Evolutionary conservation across 2,888 invertebrate genomes (phyloP), one percentile per base, ranked within the genome.

Genomic region (Acanthosepion lycidas): DNA sequence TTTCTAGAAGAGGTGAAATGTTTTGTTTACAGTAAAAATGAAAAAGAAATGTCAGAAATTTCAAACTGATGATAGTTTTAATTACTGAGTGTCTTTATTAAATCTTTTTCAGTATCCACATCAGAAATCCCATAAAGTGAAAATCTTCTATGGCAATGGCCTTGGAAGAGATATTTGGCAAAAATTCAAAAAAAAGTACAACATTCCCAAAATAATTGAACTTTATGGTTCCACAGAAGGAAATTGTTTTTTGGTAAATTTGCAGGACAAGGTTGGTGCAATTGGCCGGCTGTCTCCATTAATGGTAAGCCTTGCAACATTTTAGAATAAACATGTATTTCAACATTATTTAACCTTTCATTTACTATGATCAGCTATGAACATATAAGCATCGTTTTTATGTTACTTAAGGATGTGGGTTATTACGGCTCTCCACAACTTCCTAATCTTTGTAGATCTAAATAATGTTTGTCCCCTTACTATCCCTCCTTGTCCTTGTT

Each of bases 191-290:
- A 98, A 98, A 55, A 98, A 99, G 93, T 99, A 99, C 97, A 98
- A 98, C 94, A 98, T 99, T 95, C 98, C 98, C 48, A 98, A 98
- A 95, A 98, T 99, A 18, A 98, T 98, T 0, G 99, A 99, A 97
- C 99, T 99, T 97, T 99, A 99, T 97, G 99, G 99, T 1, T 99
- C 99, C 5, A 99, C 99, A 0, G 99, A 99, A 98, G 99, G 99
- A 96, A 99, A 99, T 97, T 98, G 99, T n/a, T 99, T 99, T 97
- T 99, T 99, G 93, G 99, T 99, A 26, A 99, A 99, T 97, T 98
- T 98, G 23, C 98, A 99, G 97, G 99, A 99, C 96, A 99, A 96
- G 94, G 92, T 96, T 53, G 97, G 97, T 15, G 95, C 96, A 20
- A 96, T 96, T 95, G 97, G 97, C 6, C 94, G 96, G 92, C 95